Conservation (phyloP, 2,113 vertebrate genomes). For the Pogona vitticeps region DNA sequence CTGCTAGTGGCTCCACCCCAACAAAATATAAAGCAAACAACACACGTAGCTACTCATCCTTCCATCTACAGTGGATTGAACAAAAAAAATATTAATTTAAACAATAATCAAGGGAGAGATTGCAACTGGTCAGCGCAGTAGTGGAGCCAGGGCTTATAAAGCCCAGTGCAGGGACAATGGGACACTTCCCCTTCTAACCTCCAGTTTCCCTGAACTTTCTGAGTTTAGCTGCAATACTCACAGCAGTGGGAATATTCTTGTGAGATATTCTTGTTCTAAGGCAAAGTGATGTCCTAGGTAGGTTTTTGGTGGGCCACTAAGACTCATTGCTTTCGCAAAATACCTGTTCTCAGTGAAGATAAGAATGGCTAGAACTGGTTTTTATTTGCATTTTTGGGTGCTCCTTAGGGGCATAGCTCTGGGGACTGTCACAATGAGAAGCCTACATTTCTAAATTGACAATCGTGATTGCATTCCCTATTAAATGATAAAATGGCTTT, state of each 20-base stretch:
- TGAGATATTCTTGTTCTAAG: background rate
- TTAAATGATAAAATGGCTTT: no score
- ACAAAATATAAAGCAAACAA: background rate
- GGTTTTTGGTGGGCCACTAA: background rate
- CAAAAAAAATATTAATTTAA: background rate
- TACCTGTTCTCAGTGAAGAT: background rate
- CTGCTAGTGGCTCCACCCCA: background rate
- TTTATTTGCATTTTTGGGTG: no score
- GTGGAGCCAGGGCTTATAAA: no score
- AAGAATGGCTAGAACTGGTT: background rate
- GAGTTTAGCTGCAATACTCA: background rate
- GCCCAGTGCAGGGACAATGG: no score
- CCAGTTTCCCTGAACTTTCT: background rate
- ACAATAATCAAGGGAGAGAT: no score
- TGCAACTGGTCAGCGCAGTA: background rate
- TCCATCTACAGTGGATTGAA: background rate
- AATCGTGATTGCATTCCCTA: no score
- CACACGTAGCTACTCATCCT: background rate
- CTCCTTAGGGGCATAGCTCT: no score
- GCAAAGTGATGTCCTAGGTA: background rate
- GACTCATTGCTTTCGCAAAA: background rate
- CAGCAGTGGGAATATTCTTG: background rate
- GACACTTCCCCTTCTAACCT: no score
- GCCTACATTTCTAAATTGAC: no score
- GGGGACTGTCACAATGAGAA: no score